Evolutionary conservation across 2,888 invertebrate genomes (phyloP).

Genomic region (Drosophila rubida): DNA sequence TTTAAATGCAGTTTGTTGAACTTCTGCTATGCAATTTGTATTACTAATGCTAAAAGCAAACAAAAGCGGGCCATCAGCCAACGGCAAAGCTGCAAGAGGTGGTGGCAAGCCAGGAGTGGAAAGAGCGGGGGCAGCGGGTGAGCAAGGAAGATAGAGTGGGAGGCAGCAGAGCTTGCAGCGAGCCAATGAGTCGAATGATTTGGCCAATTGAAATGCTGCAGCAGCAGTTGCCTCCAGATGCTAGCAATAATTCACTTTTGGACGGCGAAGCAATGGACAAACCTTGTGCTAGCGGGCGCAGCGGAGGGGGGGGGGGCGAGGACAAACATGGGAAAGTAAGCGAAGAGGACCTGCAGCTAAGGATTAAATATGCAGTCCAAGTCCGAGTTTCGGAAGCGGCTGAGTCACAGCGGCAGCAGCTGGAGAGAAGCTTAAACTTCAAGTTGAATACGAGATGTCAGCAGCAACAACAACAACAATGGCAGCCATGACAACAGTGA

Average conservation of each 20-base stretch:
- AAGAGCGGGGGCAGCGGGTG: neutral
- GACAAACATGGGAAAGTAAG: slow-evolving; percentile 13
- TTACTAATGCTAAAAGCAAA: slow-evolving; percentile 68
- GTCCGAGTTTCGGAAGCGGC: slow-evolving; percentile 24
- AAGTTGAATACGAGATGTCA: slow-evolving; percentile 49
- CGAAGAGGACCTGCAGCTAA: slow-evolving; percentile 31
- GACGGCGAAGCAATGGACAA: slow-evolving; percentile 22
- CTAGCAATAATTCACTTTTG: slow-evolving; percentile 66
- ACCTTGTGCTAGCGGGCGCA: neutral
- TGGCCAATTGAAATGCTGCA: slow-evolving; percentile 66
- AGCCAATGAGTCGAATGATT: slow-evolving; percentile 75
- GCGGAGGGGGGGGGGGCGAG: neutral
- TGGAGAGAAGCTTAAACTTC: slow-evolving; percentile 52
- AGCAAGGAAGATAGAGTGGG: neutral
- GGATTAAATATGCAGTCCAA: slow-evolving; percentile 72
- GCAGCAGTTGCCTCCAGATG: slow-evolving; percentile 50
- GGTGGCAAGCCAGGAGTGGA: neutral
- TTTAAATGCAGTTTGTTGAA: slow-evolving; percentile 71
- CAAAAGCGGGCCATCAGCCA: slow-evolving; percentile 47
- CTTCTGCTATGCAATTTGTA: slow-evolving; percentile 67
- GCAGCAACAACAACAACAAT: slow-evolving; percentile 29
- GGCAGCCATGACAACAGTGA: slow-evolving; percentile 11
- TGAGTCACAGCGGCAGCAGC: slow-evolving; percentile 28
- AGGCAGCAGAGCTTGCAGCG: slow-evolving; percentile 22
- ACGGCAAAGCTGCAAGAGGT: neutral